Evolutionary conservation across 2,888 invertebrate species (phyloP).

Genomic region (Tiliacea citrago): DNA sequence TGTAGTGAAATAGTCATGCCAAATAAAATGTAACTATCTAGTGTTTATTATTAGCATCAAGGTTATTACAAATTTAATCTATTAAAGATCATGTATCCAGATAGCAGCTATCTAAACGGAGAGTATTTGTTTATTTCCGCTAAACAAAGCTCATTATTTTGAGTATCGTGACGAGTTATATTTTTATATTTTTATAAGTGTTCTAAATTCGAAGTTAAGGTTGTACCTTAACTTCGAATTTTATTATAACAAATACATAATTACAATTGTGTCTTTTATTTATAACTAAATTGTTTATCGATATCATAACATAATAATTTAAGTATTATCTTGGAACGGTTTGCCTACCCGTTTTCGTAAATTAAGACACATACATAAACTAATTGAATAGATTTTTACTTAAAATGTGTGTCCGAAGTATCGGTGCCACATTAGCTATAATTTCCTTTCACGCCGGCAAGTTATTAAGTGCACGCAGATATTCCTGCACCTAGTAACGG

Average conservation of each 20-base stretch:
- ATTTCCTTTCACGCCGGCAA: conserved; percentile 24
- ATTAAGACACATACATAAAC: not conserved
- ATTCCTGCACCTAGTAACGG: conserved; percentile 9
- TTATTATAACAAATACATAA: not conserved
- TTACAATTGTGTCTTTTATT: too few species aligned
- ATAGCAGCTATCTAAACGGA: conserved; percentile 21
- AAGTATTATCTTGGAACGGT: not conserved
- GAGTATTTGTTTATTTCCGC: conserved; percentile 7
- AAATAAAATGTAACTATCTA: conserved; percentile 30
- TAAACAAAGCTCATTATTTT: not conserved
- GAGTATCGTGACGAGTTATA: not conserved
- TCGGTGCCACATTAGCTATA: not conserved
- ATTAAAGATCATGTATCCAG: conserved; percentile 18
- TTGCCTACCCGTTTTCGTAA: conserved; percentile 9
- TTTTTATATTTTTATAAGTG: not conserved
- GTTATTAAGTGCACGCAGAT: conserved; percentile 21
- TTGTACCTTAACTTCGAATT: not conserved
- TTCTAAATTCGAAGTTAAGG: too few species aligned
- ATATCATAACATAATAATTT: not conserved
- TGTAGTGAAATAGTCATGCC: conserved; percentile 29
- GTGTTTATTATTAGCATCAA: conserved; percentile 41
- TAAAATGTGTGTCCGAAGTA: not conserved
- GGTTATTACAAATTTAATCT: conserved; percentile 30
- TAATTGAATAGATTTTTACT: not conserved
- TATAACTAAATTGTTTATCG: not conserved